Base-by-base conservation (phyloP, 2,797 vertebrate species). In the Distichodus sexfasciatus region DNA sequence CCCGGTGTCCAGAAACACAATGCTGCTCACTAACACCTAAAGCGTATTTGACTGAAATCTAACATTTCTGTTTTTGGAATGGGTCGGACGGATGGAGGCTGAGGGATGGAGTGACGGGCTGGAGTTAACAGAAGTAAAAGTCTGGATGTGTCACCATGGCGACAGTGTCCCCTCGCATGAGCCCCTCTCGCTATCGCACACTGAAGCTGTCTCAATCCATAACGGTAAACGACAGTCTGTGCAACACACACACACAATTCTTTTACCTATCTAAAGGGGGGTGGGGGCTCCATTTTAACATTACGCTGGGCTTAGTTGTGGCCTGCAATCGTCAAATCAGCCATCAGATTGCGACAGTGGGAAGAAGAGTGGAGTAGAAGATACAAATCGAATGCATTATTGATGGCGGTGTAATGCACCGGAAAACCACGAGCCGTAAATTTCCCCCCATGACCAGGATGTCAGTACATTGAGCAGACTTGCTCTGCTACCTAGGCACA, bases 71-170 rank as follows among this genome's bases (percentile, higher is more conserved):
- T 7, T 17, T 48, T 6, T n/a, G 6, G 24, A 48, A 3, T n/a
- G n/a, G n/a, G 36, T 15, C 59, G 61, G 23, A 26, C 35, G 44
- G 53, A n/a, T 51, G 51, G 33, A 41, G 46, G 33, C 33, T 14
- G 36, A 59, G 12, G 19, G 36, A 61, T 69, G 46, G 51, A 57
- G n/a, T 7, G 40, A 61, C 66, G 47, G 23, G 54, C 66, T 55
- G 58, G 54, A 66, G 63, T 40, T 40, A 50, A 58, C 57, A 70
- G 57, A 67, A 70, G 41, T 79, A 73, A 66, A 60, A 44, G 76
- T 62, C 59, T 60, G 59, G 70, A 73, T 50, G 36, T 76, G 76
- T 78, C 73, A 72, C 76, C 76, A 78, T 78, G 76, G 76, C 72
- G 61, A 76, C 50, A 62, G 61, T 72, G 69, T 71, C 61, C 59